Percentiles rank a stretch among this genome's conserved stretches.
These are phyloP conservation scores for Listronotus bonariensis DNA, from an alignment of 1,140 invertebrate genomes.

Conservation along the genomic window DNA sequence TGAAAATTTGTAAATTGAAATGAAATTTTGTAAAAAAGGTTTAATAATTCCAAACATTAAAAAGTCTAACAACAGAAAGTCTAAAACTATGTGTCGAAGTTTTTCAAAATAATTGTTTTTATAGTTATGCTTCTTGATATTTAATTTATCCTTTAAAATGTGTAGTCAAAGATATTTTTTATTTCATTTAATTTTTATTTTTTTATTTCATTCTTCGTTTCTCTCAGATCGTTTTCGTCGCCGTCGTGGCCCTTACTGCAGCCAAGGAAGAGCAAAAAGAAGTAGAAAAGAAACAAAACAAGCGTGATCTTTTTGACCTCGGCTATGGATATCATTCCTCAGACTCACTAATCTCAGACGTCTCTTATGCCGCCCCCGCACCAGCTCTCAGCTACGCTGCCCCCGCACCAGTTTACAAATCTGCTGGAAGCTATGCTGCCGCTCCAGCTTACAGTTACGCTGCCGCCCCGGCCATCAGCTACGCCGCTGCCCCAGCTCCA, in stretches of 20 bases:
- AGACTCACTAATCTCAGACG: conserved; percentile 12
- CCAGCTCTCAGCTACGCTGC: conserved; percentile 18
- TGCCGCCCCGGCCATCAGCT: conserved; percentile 12
- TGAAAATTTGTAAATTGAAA: no score
- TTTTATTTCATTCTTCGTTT: no score
- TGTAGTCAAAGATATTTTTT: no score
- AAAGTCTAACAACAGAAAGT: no score
- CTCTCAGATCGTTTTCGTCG: no score
- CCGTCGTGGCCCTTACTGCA: conserved; percentile 12
- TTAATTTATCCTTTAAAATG: no score
- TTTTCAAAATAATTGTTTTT: no score
- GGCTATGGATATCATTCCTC: conserved; percentile 12
- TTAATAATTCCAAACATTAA: no score
- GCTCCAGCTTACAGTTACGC: conserved; percentile 1
- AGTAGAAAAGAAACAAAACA: conserved; percentile 22
- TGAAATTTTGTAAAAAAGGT: no score
- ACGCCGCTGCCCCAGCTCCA: conserved; percentile 13
- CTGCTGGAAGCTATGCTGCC: conserved; percentile 4
- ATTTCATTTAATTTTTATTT: no score
- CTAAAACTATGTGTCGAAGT: no score
- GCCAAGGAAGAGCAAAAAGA: conserved; percentile 2
- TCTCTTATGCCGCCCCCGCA: conserved; percentile 5
- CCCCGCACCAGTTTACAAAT: conserved; percentile 2
- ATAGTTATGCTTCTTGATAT: no score
- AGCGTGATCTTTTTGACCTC: conserved; percentile 17